Evolutionary conservation across 2,888 invertebrate species (phyloP).

Genomic region (Caenorhabditis zanzibari): DNA sequence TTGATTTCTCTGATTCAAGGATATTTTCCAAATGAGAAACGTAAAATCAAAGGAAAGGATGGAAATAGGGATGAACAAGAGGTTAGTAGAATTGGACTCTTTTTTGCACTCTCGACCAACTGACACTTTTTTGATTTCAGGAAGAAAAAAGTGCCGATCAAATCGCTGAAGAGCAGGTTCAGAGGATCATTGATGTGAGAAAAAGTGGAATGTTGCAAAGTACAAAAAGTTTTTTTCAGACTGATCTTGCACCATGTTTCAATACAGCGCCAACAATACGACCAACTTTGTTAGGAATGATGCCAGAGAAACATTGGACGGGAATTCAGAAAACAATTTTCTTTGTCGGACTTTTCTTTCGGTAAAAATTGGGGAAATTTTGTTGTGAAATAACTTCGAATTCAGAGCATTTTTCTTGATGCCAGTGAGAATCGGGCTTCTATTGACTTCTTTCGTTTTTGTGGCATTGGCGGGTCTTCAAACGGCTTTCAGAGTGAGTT

Average conservation of each 20-base stretch:
- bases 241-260: slow-evolving; percentile 66
- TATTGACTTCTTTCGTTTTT: slow-evolving; percentile 76
- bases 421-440: slow-evolving; percentile 73
- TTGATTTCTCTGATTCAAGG: slow-evolving; percentile 69
- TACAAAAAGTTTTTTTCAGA: slow-evolving; percentile 46
- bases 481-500: slow-evolving; percentile 65
- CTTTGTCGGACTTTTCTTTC: slow-evolving; percentile 60
- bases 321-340: slow-evolving; percentile 58
- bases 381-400: neutral
- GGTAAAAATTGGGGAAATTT: no score
- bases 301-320: slow-evolving; percentile 59
- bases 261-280: slow-evolving; percentile 57
- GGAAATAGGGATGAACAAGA: slow-evolving; percentile 1
- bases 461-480: slow-evolving; percentile 73
- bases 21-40: slow-evolving; percentile 56
- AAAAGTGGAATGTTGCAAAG: neutral
- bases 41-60: slow-evolving; percentile 13
- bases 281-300: slow-evolving; percentile 60
- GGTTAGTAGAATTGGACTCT: slow-evolving; percentile 32
- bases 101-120: neutral
- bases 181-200: slow-evolving; percentile 41
- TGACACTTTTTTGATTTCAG: slow-evolving; percentile 32
- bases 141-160: slow-evolving; percentile 20
- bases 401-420: slow-evolving; percentile 74
- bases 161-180: slow-evolving; percentile 28